These are phyloP conservation scores for Frankliniella intonsa DNA, from an alignment of 2,888 invertebrate genomes.

Conservation along the genomic window DNA sequence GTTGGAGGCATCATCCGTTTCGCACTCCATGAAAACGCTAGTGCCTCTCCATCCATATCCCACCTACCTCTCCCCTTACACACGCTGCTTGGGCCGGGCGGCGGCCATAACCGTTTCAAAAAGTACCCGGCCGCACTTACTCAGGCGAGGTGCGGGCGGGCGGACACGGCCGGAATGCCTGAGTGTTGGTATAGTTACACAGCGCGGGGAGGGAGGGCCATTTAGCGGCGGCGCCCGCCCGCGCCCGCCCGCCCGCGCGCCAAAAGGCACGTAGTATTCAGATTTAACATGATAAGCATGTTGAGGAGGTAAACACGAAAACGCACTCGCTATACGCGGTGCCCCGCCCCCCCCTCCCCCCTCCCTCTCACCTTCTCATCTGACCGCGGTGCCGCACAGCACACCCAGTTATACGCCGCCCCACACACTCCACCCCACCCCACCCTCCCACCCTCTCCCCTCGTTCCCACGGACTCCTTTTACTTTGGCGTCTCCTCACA, in stretches of 20 bases:
- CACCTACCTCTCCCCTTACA: no score
- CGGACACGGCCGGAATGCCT: neutral
- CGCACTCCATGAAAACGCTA: no score
- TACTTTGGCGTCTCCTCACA: neutral
- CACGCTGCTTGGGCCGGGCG: no score
- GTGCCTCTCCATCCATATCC: no score
- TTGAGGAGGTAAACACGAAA: constrained; percentile 26
- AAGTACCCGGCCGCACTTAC: neutral
- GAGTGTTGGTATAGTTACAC: neutral
- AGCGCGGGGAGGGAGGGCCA: neutral
- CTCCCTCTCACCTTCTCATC: neutral
- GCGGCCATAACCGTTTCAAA: no score
- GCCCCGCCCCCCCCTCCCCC: neutral
- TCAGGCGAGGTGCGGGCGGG: neutral
- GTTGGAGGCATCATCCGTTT: no score
- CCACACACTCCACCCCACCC: neutral
- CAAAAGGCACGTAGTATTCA: constrained; percentile 8
- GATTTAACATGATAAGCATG: constrained; percentile 25
- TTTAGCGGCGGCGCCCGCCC: neutral
- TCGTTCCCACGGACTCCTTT: no score
- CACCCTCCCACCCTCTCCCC: neutral
- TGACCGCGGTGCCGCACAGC: neutral
- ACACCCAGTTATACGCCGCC: neutral
- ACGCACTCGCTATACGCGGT: neutral
- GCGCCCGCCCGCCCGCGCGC: neutral